Conservation (phyloP, 2,797 vertebrate genomes). For the Halcyon smyrnensis region DNA sequence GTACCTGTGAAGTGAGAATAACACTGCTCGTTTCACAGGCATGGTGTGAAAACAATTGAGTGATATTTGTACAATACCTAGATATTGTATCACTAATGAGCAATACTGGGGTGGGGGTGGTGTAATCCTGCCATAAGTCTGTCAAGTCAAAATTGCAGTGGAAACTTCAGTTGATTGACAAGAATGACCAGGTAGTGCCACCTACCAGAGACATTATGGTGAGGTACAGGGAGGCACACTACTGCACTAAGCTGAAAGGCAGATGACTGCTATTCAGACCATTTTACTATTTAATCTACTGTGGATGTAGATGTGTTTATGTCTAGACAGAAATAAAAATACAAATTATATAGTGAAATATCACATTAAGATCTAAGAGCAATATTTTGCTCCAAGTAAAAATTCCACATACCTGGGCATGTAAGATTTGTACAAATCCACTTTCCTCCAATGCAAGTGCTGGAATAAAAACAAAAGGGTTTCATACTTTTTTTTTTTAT, state of each 20-base stretch:
- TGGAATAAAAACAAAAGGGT: slow-evolving; percentile 72
- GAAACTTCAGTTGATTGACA: not conserved
- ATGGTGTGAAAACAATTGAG: not conserved
- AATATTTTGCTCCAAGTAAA: not conserved
- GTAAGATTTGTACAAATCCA: slow-evolving; percentile 92
- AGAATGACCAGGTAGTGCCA: not conserved
- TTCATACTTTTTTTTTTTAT: not conserved
- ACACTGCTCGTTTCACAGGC: not conserved
- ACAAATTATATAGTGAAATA: not conserved
- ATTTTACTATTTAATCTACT: not conserved
- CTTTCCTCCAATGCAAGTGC: slow-evolving; percentile 88
- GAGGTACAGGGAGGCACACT: not conserved
- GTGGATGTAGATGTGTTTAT: not conserved
- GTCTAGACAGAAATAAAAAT: not conserved
- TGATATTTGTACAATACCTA: not conserved
- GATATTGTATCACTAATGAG: not conserved
- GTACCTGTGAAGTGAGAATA: not conserved
- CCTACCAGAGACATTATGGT: not conserved
- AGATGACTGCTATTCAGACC: not conserved
- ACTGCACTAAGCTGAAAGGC: not conserved
- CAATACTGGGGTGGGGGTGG: too few relatives aligned
- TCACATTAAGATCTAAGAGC: not conserved
- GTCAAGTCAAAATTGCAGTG: not conserved
- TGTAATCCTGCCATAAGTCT: not conserved
- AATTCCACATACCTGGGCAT: slow-evolving; percentile 86